Percentiles rank a stretch among this genome's conserved stretches.
Evolutionary conservation across 1,140 invertebrate genomes (phyloP).

Genomic region (Cryptotermes secundus): DNA sequence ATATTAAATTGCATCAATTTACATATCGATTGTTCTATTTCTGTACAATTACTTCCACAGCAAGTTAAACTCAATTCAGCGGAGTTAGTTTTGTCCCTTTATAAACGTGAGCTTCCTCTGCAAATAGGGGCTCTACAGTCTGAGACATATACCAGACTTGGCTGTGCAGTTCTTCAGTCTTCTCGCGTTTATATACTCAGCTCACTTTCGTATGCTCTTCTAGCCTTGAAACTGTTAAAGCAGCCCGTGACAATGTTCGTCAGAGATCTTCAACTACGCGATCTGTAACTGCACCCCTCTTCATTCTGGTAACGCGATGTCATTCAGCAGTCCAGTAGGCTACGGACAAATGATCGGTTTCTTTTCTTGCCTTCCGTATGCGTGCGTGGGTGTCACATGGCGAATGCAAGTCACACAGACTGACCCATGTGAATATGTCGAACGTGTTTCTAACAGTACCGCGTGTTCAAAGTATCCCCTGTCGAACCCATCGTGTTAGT

Average conservation of each 20-base stretch:
- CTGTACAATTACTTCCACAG: neutral
- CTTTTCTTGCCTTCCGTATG: too few relatives aligned
- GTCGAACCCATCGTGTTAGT: too few relatives aligned
- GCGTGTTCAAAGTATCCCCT: too few relatives aligned
- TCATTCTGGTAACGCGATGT: too few relatives aligned
- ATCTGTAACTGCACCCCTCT: too few relatives aligned
- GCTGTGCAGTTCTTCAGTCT: neutral
- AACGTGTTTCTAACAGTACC: too few relatives aligned
- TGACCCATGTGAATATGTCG: too few relatives aligned
- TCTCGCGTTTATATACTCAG: neutral
- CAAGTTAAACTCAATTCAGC: neutral
- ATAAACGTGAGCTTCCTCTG: neutral
- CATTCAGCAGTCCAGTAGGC: too few relatives aligned
- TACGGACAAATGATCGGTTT: too few relatives aligned
- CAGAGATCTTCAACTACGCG: neutral
- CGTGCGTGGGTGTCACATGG: too few relatives aligned
- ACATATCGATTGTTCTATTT: neutral
- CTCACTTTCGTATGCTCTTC: neutral
- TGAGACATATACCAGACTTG: neutral
- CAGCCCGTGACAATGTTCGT: neutral
- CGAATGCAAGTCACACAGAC: too few relatives aligned
- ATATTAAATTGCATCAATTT: conserved; percentile 3
- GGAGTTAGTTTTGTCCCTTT: neutral
- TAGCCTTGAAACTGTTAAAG: neutral
- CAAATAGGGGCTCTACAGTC: neutral